Base-by-base conservation (phyloP, 1,140 invertebrate genomes). In the Pogonus chalceus region DNA sequence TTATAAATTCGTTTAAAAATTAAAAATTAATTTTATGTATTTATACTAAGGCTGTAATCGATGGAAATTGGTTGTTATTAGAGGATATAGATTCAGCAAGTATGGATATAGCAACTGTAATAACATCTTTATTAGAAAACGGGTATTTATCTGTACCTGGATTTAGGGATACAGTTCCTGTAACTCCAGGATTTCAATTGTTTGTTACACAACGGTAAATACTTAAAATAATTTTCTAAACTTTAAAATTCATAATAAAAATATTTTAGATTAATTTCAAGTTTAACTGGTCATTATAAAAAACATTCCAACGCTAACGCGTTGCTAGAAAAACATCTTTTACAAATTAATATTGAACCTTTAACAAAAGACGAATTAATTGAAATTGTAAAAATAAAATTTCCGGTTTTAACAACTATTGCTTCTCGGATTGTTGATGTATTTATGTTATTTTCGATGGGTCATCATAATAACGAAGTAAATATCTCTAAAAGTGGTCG, bases 51-150 rank as follows among this genome's bases (percentile, higher is more conserved):
- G 93, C 92, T 53, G 87, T 98, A 2, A 77, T 81, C 56, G 76
- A 86, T 64, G 93, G 93, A 0, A 81, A 88, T 65, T 96, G 97
- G 92, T 71, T 99, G 39, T 71, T 99, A 0, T 69, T 99, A 35
- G 96, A 99, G 79, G 96, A 99, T 69, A 84, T 99, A 53, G 95
- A 99, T 66, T 84, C 82, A 60, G 94, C 93, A 10, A 87, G 89
- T 4, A 80, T 90, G 65, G 97, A 99, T 73, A 90, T 98, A 0
- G 82, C 91, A 0, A 89, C 92, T 1, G 80, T 95, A 22, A 65
- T 99, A 2, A 80, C 87, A 53, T 85, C 87, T 24, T 74, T 99
- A 1, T 69, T 97, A 20, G 91, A 98, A 74, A 84, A 85, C 51
- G 79, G 83, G 53, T 80, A 79, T n/a, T 72, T 96, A 0, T 82